Evolutionary conservation across 2,113 vertebrate species (phyloP).

Genomic region (Glareola pratincola): DNA sequence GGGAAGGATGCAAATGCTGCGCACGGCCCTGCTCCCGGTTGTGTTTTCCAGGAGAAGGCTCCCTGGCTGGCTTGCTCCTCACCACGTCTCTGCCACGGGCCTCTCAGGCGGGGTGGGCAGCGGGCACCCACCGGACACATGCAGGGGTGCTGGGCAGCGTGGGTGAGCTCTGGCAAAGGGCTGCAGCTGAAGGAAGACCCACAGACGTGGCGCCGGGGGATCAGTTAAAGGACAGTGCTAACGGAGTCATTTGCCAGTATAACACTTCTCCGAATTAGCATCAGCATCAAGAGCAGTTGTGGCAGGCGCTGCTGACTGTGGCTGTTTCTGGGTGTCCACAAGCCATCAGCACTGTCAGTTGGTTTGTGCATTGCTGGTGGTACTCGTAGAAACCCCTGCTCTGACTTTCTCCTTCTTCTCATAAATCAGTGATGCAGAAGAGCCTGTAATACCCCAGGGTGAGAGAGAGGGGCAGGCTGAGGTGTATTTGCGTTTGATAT

Average conservation of each 20-base stretch:
- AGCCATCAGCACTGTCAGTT: not conserved
- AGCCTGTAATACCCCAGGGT: not conserved
- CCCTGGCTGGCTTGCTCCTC: not conserved
- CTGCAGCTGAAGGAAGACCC: not conserved
- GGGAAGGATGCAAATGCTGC: not conserved
- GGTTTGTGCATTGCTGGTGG: not conserved
- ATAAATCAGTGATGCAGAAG: not conserved
- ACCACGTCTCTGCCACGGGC: not conserved
- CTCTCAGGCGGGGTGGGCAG: not conserved
- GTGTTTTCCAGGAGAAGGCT: not conserved
- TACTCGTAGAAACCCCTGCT: not conserved
- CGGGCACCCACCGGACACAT: fast-evolving
- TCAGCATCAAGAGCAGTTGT: not conserved
- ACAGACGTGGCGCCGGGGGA: not conserved
- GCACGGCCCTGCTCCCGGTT: not conserved
- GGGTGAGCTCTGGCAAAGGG: not conserved
- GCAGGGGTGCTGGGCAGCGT: not conserved
- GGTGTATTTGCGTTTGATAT: not conserved
- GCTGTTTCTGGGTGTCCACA: not conserved
- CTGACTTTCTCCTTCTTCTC: not conserved
- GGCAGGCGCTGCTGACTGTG: not conserved
- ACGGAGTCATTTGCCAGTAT: not conserved
- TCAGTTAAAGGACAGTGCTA: not conserved
- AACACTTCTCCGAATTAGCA: not conserved
- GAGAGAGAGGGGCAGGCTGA: not conserved